Evolutionary conservation across 2,888 invertebrate genomes (phyloP), one percentile per base, ranked within the genome.

Genomic region (Xanthorhoe designata): DNA sequence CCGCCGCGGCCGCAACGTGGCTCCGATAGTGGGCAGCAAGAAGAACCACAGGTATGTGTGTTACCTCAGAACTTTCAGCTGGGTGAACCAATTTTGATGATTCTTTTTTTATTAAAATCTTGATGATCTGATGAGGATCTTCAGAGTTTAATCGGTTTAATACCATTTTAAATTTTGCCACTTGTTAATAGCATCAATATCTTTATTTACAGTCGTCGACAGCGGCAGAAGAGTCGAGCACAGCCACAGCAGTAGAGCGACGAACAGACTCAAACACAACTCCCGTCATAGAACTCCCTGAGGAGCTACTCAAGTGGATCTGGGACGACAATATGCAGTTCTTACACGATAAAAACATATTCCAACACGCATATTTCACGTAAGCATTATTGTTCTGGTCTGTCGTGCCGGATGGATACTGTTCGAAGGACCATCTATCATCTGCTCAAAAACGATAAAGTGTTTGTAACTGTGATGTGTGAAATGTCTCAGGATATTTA

Each of bases 321-420:
- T 99, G 98, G 98, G 97, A 98, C 83, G 99, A 99, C 90, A 99
- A 99, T 86, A 97, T 97, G 95, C 97, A 98, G 85, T 99, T 98
- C 83, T 94, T 99, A 61, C 97, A 98, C 82, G 98, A 99, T 88
- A 98, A 98, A 83, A 98, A 98, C 85, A 98, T 99, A 79, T 98
- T 99, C 84, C 98, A 99, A 81, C 98, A 98, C 83, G 97, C 97
- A 0, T 99, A 99, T 85, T 98, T 98, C 88, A 97, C 97, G 97
- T 97, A 82, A 95, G 96, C 17, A 52, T 49, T 52, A 45, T 45
- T 15, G 1, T 15, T 17, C 7, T 47, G 7, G 17, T 17, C 47
- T 47, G 17, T 47, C 15, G 15, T 1, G 47, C 15, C 47, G 15
- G 17, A 47, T 47, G 7, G 38, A 13, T 42, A 2, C 13, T 42